Percentiles rank a stretch among this genome's conserved stretches.
These are phyloP conservation scores for Budorcas taxicolor DNA, from an alignment of 2,113 vertebrate species.

Conservation along the genomic window DNA sequence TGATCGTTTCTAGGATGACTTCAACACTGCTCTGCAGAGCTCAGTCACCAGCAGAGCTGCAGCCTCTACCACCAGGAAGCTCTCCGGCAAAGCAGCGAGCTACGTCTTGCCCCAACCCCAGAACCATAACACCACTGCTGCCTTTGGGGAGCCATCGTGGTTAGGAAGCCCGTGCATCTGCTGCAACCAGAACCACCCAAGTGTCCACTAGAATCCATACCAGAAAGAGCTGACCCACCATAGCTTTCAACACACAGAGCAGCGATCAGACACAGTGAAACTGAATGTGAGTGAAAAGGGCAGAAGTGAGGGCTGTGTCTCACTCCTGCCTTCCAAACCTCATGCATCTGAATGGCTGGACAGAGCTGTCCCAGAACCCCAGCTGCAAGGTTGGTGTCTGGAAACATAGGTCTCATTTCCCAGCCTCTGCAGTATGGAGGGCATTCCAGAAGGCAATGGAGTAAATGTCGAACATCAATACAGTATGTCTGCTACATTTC, in stretches of 20 bases:
- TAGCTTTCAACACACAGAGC: background rate
- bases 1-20: background rate
- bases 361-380: background rate
- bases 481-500: background rate
- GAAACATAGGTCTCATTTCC: background rate
- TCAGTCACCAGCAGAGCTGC: background rate
- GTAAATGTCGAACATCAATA: background rate
- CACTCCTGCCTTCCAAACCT: background rate
- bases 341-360: background rate
- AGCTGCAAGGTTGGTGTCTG: background rate
- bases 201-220: background rate
- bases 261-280: background rate
- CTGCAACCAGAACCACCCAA: background rate
- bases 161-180: background rate
- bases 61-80: background rate
- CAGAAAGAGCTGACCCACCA: background rate
- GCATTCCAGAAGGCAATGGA: background rate
- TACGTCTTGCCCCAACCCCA: background rate
- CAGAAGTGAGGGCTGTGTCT: background rate
- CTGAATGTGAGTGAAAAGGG: background rate
- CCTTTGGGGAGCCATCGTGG: background rate
- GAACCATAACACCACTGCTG: background rate
- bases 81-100: background rate
- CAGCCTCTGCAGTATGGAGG: background rate
- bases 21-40: background rate